Evolutionary conservation across 1,140 invertebrate genomes (phyloP), one percentile per base, ranked within the genome.

Genomic region (Chrysoperla carnea): DNA sequence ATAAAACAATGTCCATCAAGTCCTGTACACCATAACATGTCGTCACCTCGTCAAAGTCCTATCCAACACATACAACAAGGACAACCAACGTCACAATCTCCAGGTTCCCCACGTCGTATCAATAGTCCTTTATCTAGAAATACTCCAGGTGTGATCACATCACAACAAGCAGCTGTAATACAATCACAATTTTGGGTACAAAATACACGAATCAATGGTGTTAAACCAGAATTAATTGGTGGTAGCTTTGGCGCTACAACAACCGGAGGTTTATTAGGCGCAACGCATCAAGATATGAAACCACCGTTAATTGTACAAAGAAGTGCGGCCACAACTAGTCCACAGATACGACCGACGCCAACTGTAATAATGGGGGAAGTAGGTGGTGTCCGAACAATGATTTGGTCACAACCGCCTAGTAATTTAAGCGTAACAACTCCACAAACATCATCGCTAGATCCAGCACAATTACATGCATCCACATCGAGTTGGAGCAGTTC

Each of bases 321-420:
- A 11, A 46, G 67, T 50, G 65, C 70, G 45, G 61, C 68, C 36
- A 66, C 74, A 48, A 68, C 71, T 45, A 69, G 67, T 39, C 66
- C 73, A 36, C 68, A 73, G 52, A 58, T 69, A 53, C 60, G 81
- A 49, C 75, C 80, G 45, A 79, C 84, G n/a, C 84, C 85, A 6
- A 84, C 82, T 8, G 84, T 87, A 43, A 84, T 87, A 44, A 89
- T 89, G 84, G 84, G 85, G 23, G 86, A 90, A 58, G 84, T 84
- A 5, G 87, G 86, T 29, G 86, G 86, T 9, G 85, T 90, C 0
- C 67, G 85, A 39, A 90, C 87, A 31, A 90, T 90, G 86, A 81
- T 90, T 45, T 92, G 87, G 87, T 82, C 81, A 23, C 69, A 78
- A 49, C 74, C 76, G 8, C 62, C 72, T 1, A 60, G 73, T 29